phyloP scores from a whole-genome alignment of 2,797 vertebrate species.

The Astyanax mexicanus region DNA sequence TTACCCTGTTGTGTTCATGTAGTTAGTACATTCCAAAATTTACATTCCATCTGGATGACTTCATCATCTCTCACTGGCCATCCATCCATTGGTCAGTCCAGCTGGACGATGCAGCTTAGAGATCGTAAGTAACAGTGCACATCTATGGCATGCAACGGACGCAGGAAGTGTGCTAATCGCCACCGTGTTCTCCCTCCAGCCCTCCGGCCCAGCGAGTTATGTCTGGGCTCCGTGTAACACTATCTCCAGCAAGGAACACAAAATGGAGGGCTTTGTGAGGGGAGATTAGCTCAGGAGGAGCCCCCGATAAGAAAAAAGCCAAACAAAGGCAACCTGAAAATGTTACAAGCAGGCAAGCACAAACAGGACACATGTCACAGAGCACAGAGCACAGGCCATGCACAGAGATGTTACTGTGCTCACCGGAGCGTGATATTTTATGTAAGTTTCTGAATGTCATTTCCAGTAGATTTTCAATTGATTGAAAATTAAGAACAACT shows the following conservation, averaged over 20 bases:
- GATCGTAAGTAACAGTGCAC: not conserved
- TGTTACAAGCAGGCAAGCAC: conserved; percentile 56
- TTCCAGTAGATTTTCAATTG: no score
- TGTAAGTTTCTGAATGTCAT: no score
- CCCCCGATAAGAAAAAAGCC: conserved; percentile 71
- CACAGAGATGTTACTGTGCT: not conserved
- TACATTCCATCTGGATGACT: conserved; percentile 70
- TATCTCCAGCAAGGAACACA: conserved; percentile 78
- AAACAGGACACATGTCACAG: conserved; percentile 29
- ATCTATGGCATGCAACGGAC: conserved; percentile 61
- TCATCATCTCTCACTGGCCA: conserved; percentile 65
- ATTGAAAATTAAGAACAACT: no score
- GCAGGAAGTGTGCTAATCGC: conserved; percentile 67
- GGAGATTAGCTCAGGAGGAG: conserved; percentile 76
- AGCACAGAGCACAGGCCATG: not conserved
- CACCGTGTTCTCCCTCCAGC: conserved; percentile 38
- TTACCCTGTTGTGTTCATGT: conserved; percentile 4
- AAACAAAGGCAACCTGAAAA: conserved; percentile 70
- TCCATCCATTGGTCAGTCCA: conserved; percentile 54
- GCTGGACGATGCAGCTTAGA: not conserved
- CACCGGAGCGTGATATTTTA: no score
- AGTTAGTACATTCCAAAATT: conserved; percentile 41
- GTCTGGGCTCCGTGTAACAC: conserved; percentile 77
- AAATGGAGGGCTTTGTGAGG: conserved; percentile 79
- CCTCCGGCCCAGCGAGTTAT: conserved; percentile 67